These are phyloP conservation scores for Pelecanoides urinatrix DNA, from an alignment of 2,113 vertebrate genomes.

Conservation along the genomic window DNA sequence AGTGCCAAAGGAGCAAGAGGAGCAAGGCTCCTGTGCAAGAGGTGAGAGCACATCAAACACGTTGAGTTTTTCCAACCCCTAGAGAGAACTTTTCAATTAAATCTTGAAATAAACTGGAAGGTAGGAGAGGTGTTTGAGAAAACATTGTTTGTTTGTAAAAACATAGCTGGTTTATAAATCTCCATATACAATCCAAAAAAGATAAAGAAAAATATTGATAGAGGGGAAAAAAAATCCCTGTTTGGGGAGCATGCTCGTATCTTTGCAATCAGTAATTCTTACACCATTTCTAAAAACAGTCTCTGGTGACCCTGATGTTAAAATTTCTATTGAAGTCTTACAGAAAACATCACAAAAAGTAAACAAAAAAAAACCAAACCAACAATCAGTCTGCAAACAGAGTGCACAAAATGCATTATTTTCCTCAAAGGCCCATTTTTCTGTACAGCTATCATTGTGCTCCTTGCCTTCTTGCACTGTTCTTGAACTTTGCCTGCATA, in stretches of 20 bases:
- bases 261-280: background rate
- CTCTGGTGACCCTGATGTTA: background rate
- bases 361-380: background rate
- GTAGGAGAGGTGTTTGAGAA: background rate
- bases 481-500: background rate
- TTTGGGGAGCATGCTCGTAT: background rate
- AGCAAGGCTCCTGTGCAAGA: background rate
- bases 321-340: background rate
- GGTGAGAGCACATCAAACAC: background rate
- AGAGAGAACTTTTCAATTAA: conserved; percentile 5
- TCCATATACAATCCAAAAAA: background rate
- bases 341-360: background rate
- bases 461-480: fast-evolving
- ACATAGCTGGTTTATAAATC: background rate
- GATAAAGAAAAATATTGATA: background rate
- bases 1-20: background rate
- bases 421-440: background rate
- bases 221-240: background rate
- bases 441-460: background rate
- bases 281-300: background rate
- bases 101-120: background rate
- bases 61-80: background rate
- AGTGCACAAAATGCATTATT: background rate
- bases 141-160: background rate
- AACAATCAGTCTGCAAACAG: background rate